These are phyloP conservation scores for Drosophila histrio DNA, from an alignment of 2,888 invertebrate genomes.

Conservation along the genomic window DNA sequence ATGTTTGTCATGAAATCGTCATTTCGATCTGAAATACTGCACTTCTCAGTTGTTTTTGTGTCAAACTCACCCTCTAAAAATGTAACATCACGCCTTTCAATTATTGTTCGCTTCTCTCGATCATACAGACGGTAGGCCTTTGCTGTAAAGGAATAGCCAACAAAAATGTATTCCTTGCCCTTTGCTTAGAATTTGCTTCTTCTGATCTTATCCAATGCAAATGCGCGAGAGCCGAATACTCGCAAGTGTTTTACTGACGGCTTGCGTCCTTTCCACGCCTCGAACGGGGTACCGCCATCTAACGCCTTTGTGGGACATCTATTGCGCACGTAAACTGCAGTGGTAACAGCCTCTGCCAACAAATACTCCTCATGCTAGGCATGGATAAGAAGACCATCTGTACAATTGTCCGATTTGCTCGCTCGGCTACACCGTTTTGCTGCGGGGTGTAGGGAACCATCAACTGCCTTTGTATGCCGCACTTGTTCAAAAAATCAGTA, in stretches of 20 bases:
- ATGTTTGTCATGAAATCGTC: constrained; percentile 6
- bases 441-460: background rate
- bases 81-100: background rate
- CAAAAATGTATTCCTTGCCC: background rate
- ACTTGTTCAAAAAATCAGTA: background rate
- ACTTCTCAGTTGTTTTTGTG: too few relatives aligned
- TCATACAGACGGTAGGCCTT: constrained; percentile 5
- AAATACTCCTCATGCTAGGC: too few relatives aligned
- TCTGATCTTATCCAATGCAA: background rate
- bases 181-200: background rate
- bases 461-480: background rate
- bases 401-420: background rate
- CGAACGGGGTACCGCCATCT: background rate
- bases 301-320: too few relatives aligned
- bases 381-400: constrained; percentile 9
- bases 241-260: background rate
- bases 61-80: constrained; percentile 8
- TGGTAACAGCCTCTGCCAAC: too few relatives aligned
- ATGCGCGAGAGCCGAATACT: background rate
- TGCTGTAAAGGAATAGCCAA: background rate
- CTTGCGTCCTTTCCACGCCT: constrained; percentile 4
- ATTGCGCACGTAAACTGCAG: too few relatives aligned
- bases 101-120: background rate
- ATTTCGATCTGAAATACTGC: too few relatives aligned
- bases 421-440: background rate